These are phyloP conservation scores for Eulemur rufifrons DNA, from an alignment of 2,113 vertebrate genomes.

Conservation along the genomic window DNA sequence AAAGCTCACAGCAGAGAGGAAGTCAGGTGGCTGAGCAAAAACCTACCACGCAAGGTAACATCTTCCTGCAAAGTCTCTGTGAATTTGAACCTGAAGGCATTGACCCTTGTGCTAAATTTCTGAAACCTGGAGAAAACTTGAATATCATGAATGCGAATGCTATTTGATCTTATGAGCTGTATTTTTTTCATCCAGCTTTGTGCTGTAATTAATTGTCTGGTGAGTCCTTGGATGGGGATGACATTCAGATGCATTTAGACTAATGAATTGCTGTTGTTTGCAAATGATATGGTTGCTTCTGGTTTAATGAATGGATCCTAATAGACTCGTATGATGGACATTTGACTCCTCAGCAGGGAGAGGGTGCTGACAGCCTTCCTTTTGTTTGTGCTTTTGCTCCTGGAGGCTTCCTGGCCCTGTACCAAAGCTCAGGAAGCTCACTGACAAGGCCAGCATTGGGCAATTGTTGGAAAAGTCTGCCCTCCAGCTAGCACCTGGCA, in stretches of 20 bases:
- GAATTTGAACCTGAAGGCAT: neutral
- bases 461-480: neutral
- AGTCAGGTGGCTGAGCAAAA: neutral
- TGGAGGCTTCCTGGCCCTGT: neutral
- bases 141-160: neutral
- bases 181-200: slow-evolving; percentile 49
- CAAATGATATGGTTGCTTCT: slow-evolving; percentile 76
- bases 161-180: slow-evolving; percentile 17
- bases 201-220: slow-evolving; percentile 79
- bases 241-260: slow-evolving; percentile 64
- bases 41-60: neutral
- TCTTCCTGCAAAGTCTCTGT: neutral
- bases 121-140: neutral
- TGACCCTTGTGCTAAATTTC: neutral
- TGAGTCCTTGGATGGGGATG: slow-evolving; percentile 76
- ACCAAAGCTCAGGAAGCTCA: neutral
- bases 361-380: neutral
- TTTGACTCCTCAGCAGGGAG: slow-evolving; percentile 10
- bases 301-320: slow-evolving; percentile 58
- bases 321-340: slow-evolving; percentile 35
- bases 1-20: neutral
- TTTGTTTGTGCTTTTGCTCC: neutral
- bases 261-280: slow-evolving; percentile 77
- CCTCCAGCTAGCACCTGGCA: neutral
- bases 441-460: neutral